These are phyloP conservation scores for Megamerina dolium DNA, from an alignment of 2,888 invertebrate genomes.

Conservation along the genomic window DNA sequence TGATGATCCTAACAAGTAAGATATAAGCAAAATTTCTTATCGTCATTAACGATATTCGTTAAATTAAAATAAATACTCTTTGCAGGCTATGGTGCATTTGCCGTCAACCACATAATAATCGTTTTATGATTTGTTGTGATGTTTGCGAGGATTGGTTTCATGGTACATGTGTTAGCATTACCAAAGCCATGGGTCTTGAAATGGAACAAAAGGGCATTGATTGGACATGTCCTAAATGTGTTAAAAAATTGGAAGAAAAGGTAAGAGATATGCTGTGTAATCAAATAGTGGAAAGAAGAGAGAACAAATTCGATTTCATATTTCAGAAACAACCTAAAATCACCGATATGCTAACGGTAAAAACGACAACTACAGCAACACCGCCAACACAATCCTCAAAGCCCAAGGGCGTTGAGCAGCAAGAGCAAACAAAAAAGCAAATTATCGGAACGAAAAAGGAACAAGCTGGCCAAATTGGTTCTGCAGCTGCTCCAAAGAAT, in stretches of 20 bases:
- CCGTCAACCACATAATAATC: slow-evolving; percentile 87
- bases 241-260: slow-evolving; percentile 41
- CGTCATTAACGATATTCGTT: neutral
- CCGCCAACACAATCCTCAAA: neutral
- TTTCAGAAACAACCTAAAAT: too few species aligned
- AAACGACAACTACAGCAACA: slow-evolving; percentile 8
- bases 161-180: slow-evolving; percentile 93
- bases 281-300: neutral
- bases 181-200: slow-evolving; percentile 82
- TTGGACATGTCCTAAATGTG: slow-evolving; percentile 85
- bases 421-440: neutral
- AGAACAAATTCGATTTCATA: neutral
- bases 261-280: slow-evolving; percentile 22
- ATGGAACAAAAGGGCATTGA: slow-evolving; percentile 85
- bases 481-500: slow-evolving; percentile 17
- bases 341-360: slow-evolving; percentile 27
- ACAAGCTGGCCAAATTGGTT: slow-evolving; percentile 24
- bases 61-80: slow-evolving; percentile 4
- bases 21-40: neutral
- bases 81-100: slow-evolving; percentile 88
- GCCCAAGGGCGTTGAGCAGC: too few species aligned
- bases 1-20: slow-evolving; percentile 79
- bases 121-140: slow-evolving; percentile 98
- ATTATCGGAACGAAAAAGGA: too few species aligned
- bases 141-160: slow-evolving; percentile 96